These are phyloP conservation scores for Hyperopisus bebe DNA, from an alignment of 2,113 vertebrate genomes.

Conservation along the genomic window DNA sequence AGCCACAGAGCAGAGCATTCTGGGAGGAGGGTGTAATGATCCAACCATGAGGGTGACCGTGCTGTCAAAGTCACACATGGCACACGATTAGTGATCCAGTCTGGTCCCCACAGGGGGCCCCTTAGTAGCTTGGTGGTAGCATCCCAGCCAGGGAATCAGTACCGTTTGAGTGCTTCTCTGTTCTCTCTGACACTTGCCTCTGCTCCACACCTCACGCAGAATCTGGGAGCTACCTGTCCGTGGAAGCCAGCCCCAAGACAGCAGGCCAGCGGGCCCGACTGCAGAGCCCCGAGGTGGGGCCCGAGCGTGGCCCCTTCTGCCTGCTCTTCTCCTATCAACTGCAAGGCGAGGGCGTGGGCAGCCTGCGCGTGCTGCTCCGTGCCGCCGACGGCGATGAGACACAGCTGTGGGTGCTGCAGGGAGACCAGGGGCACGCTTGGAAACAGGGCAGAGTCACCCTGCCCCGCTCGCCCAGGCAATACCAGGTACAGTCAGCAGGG, in stretches of 20 bases:
- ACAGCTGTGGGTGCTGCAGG: constrained; percentile 76
- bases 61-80: neutral
- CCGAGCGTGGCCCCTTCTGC: constrained; percentile 77
- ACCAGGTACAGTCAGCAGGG: constrained; percentile 59
- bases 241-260: constrained; percentile 71
- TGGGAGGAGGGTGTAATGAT: neutral
- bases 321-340: constrained; percentile 87
- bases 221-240: constrained; percentile 70
- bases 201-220: constrained; percentile 49
- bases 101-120: neutral
- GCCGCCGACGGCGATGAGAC: constrained; percentile 75
- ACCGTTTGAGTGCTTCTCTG: neutral
- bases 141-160: neutral
- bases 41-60: neutral
- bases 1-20: neutral
- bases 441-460: constrained; percentile 84
- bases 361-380: constrained; percentile 70
- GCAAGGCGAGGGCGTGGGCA: constrained; percentile 69
- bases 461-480: constrained; percentile 80
- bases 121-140: neutral
- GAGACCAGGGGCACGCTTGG: constrained; percentile 81
- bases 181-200: neutral
- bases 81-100: neutral
- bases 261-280: constrained; percentile 75
- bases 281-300: constrained; percentile 71